Evolutionary conservation across 2,113 vertebrate genomes (phyloP).

Genomic region (Cyphotilapia sp.): DNA sequence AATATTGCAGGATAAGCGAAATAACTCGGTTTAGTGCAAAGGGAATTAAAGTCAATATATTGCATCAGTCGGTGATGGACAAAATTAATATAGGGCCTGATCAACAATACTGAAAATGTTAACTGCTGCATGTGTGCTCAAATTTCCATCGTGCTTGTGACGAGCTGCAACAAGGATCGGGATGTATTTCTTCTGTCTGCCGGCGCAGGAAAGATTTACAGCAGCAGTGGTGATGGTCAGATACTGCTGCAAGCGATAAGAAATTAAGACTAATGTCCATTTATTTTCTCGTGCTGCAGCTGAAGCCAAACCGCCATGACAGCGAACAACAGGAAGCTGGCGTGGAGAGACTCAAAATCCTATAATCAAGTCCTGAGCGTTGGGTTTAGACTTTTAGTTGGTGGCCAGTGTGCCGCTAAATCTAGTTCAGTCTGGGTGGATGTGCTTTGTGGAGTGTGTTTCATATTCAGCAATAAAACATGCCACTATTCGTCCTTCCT

Average conservation of each 20-base stretch:
- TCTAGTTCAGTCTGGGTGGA: conserved; percentile 2
- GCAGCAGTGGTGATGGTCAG: background rate
- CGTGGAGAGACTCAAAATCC: background rate
- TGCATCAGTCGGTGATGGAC: background rate
- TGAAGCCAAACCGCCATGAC: background rate
- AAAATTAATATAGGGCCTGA: background rate
- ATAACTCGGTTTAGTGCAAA: background rate
- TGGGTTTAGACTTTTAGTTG: background rate
- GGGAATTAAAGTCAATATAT: background rate
- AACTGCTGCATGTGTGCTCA: background rate
- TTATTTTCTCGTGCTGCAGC: background rate
- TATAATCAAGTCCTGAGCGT: background rate
- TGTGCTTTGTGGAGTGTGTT: background rate
- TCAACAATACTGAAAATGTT: background rate
- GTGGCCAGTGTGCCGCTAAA: background rate
- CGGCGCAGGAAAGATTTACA: background rate
- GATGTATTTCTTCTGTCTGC: background rate
- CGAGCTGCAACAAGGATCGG: background rate
- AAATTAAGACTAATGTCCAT: conserved; percentile 18
- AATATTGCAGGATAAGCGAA: background rate
- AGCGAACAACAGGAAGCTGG: background rate
- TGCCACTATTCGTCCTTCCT: background rate
- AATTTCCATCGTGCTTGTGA: background rate
- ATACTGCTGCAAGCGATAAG: background rate
- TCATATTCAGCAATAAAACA: conserved; percentile 18